Evolutionary conservation across 2,888 invertebrate species (phyloP), one percentile per base, ranked within the genome.

Genomic region (Zaprionus lineosus): DNA sequence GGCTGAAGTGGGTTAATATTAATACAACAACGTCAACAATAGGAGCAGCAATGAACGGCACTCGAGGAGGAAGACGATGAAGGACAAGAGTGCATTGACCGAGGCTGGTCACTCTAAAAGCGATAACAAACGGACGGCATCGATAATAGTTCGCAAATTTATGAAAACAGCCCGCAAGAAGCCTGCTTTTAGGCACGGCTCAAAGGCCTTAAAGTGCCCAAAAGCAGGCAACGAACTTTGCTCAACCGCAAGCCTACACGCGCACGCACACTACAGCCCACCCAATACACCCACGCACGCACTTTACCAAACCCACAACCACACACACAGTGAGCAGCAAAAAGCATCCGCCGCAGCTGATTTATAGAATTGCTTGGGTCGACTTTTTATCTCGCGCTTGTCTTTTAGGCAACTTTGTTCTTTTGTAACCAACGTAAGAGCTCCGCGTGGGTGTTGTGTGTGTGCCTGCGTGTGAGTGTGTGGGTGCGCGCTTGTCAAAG

Each of bases 1-100:
- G 64, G 46, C 77, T 78, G 78, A 84, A 84, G 77, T 83, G 82
- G 82, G 84, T 83, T 83, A 83, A 81, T 82, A 76, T 70, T 64
- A 83, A 82, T 74, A 70, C 79, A 69, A 75, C 60, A 69, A 69
- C 50, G 46, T 47, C 48, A 33, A 53, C 8, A 58, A 51, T 41
- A 64, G 34, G 47, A 56, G 67, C 63, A 58, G 44, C 56, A 47
- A 60, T 16, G 37, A 57, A 57, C 59, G 70, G 56, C 70, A 77
- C 70, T 74, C 36, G 48, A 72, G 73, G 73, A 66, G 72, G 79
- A 79, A 78, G 63, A 68, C 59, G 59, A 39, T 65, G 77, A 83
- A 83, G 82, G 81, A 77, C 75, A 83, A 57, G 58, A 67, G 76
- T 59, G 56, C 67, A 60, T 56, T 76, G 76, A 73, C 73, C 76